phyloP scores from a whole-genome alignment of 2,113 vertebrate species.

The Thunnus maccoyii region DNA sequence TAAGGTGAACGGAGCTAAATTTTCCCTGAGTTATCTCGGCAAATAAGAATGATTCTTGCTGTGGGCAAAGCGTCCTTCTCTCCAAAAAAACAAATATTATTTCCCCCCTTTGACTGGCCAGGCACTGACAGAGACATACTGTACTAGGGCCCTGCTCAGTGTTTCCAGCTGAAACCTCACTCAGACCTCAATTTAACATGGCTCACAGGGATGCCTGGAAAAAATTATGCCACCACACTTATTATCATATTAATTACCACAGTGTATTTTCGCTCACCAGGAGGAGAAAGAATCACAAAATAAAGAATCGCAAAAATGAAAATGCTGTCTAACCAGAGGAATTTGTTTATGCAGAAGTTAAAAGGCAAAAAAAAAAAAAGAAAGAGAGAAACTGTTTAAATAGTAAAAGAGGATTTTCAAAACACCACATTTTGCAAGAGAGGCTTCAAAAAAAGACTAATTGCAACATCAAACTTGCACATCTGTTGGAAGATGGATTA shows the following conservation, averaged over 20 bases:
- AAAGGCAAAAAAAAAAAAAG: background rate
- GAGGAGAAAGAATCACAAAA: slow-evolving; percentile 58
- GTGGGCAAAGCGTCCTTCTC: slow-evolving; percentile 25
- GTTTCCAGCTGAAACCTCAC: slow-evolving; percentile 79
- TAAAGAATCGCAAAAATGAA: slow-evolving; percentile 60
- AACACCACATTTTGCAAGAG: slow-evolving; percentile 30
- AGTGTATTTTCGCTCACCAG: slow-evolving; percentile 64
- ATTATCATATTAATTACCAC: slow-evolving; percentile 81
- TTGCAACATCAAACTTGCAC: slow-evolving; percentile 36
- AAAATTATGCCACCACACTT: slow-evolving; percentile 65
- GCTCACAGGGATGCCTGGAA: slow-evolving; percentile 72
- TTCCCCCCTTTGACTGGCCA: slow-evolving; percentile 55
- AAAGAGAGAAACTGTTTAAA: slow-evolving; percentile 12
- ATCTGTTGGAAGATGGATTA: slow-evolving; percentile 34
- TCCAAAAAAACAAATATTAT: slow-evolving; percentile 71
- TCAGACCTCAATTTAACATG: slow-evolving; percentile 74
- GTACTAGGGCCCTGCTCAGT: slow-evolving; percentile 65
- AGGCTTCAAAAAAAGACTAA: slow-evolving; percentile 3
- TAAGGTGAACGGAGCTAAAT: slow-evolving; percentile 34
- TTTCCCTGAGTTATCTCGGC: slow-evolving; percentile 51
- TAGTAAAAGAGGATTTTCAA: slow-evolving; percentile 10
- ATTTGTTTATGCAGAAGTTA: slow-evolving; percentile 65
- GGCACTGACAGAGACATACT: slow-evolving; percentile 71
- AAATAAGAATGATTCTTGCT: slow-evolving; percentile 63
- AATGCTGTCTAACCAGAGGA: slow-evolving; percentile 64